Evolutionary conservation across 2,113 vertebrate genomes (phyloP).

Genomic region (Typhlomys cinereus): DNA sequence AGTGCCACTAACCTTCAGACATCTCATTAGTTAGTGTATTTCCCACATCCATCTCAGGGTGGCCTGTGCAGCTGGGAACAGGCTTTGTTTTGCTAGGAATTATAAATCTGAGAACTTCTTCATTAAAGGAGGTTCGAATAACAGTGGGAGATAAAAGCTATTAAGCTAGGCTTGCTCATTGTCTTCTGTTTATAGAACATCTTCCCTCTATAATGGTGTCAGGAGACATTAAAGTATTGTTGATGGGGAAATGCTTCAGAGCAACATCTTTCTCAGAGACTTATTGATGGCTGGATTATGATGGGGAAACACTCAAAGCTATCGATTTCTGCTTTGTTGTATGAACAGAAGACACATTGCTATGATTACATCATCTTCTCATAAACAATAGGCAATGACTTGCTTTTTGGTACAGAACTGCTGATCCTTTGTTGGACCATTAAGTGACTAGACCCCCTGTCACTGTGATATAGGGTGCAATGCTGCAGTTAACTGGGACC

Average conservation of each 20-base stretch:
- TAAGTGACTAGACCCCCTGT: background rate
- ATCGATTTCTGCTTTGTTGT: background rate
- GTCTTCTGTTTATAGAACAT: conserved; percentile 9
- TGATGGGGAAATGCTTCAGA: background rate
- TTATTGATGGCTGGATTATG: background rate
- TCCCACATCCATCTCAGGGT: background rate
- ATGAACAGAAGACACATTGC: background rate
- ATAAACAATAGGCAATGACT: background rate
- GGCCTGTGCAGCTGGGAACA: background rate
- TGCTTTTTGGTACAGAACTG: background rate
- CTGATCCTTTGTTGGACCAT: background rate
- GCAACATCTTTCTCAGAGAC: background rate
- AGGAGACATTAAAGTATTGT: background rate
- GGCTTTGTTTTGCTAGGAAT: conserved; percentile 47
- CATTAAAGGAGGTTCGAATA: conserved; percentile 24
- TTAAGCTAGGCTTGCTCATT: background rate
- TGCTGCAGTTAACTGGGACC: background rate
- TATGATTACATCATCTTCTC: conserved; percentile 27
- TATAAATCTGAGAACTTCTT: conserved; percentile 1
- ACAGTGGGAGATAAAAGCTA: conserved; percentile 39
- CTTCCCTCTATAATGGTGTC: background rate
- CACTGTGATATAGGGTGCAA: background rate
- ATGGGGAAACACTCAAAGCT: background rate
- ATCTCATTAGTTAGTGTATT: background rate
- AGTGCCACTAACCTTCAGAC: background rate